Percentiles rank a stretch among this genome's conserved stretches.
These are phyloP conservation scores for Tautogolabrus adspersus DNA, from an alignment of 2,113 vertebrate species.

Conservation along the genomic window DNA sequence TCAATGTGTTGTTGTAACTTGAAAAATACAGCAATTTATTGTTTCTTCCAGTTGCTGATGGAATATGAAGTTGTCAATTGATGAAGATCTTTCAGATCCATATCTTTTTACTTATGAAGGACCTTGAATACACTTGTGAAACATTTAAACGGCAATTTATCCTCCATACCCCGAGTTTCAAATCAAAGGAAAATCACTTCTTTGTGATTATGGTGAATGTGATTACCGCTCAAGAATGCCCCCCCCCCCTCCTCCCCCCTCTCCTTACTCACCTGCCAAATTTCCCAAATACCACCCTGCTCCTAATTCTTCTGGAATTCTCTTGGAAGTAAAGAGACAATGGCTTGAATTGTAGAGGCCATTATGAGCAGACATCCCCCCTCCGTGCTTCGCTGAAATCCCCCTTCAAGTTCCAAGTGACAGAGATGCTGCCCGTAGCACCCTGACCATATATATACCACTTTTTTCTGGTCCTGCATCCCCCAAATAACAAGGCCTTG, in stretches of 20 bases:
- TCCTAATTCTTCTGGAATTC: constrained; percentile 56
- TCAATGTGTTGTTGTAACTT: no score
- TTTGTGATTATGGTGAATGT: no score
- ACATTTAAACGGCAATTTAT: not conserved
- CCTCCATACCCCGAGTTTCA: not conserved
- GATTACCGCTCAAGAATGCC: no score
- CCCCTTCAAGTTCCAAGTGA: constrained; percentile 71
- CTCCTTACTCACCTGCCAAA: no score
- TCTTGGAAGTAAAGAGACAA: constrained; percentile 78
- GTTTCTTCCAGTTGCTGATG: not conserved
- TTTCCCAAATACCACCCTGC: no score
- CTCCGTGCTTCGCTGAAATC: constrained; percentile 47
- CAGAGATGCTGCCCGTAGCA: constrained; percentile 4
- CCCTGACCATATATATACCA: not conserved
- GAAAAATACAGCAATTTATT: no score
- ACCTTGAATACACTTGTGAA: not conserved
- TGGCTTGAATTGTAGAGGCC: constrained; percentile 59
- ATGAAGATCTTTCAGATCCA: no score
- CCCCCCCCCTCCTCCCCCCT: no score
- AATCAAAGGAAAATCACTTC: not conserved
- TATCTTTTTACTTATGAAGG: no score
- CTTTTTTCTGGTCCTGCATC: constrained; percentile 7
- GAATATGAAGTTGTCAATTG: not conserved
- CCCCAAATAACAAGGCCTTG: constrained; percentile 26
- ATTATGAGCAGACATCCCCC: constrained; percentile 56